Base-by-base conservation (phyloP, 2,888 invertebrate species). In the Synanthedon vespiformis region DNA sequence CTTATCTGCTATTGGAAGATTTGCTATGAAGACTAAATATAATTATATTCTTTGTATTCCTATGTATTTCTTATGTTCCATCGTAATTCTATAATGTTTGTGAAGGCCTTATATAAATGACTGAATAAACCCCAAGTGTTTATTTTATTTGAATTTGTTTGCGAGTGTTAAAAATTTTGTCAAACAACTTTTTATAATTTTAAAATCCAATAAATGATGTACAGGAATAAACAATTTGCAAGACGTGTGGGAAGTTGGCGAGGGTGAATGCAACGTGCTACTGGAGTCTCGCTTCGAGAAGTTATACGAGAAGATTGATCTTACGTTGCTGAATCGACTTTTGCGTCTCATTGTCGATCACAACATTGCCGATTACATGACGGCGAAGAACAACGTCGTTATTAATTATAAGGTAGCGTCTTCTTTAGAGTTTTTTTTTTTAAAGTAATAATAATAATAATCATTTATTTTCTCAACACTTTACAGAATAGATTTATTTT, bases 321-420 rank as follows among this genome's bases (percentile, higher is more conserved):
- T 99, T 76, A 99, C 99, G 0, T 88, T 99, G 22, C 91, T 99
- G 40, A 99, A 99, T 88, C 92, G 99, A 79, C 85, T 99, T 68
- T 87, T 99, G 52, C 93, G 99, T 64, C 88, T 99, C 53, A 99
- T 99, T 65, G 99, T 99, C 48, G 99, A 99, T 86, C 99, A 99
- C 84, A 99, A 99, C 80, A 99, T 99, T 70, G 99, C 99, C 62
- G 99, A 99, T 91, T 99, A 99, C 86, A 99, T 99, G 98, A 99
- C 99, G 0, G 98, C 99, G 2, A 99, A 99, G 84, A 99, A 99
- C 84, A 99, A 99, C 87, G 98, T 99, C n/a, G 96, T 98, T 53
- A 99, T 99, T 60, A 99, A 99, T 83, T 99, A 99, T 86, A 99
- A 99, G 89, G 91, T 91, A 56, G 14, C 13, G 4, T 44, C 44